Evolutionary conservation across 2,888 invertebrate species (phyloP).

Genomic region (Melieria omissa): DNA sequence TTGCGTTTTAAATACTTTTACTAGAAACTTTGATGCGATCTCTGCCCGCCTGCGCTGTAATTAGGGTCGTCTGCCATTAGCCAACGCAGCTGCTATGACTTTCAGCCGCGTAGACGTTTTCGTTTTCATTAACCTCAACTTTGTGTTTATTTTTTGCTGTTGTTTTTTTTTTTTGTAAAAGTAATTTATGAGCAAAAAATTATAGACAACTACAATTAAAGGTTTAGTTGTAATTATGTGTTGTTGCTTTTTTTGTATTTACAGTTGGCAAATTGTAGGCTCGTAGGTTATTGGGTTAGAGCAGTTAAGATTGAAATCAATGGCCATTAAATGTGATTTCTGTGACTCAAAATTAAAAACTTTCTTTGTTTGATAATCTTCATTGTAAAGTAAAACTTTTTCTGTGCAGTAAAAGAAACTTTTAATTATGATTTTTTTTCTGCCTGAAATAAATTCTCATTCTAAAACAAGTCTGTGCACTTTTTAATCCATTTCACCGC

Average conservation of each 20-base stretch:
- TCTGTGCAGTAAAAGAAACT: too few relatives aligned
- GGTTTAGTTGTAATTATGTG: not conserved
- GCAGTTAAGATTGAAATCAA: slow-evolving; percentile 21
- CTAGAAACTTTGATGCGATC: too few relatives aligned
- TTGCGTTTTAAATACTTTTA: too few relatives aligned
- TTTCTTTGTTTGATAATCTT: too few relatives aligned
- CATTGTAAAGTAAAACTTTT: too few relatives aligned
- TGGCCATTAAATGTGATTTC: not conserved
- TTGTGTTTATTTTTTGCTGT: slow-evolving; percentile 7
- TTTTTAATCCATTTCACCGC: too few relatives aligned
- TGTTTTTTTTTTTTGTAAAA: not conserved
- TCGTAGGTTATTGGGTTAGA: slow-evolving; percentile 6
- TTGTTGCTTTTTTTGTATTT: not conserved
- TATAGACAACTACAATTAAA: not conserved
- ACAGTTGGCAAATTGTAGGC: not conserved
- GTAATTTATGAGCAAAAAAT: not conserved
- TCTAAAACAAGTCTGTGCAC: too few relatives aligned
- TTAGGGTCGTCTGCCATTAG: too few relatives aligned
- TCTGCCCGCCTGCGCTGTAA: too few relatives aligned
- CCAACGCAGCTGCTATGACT: not conserved
- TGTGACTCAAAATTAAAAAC: too few relatives aligned
- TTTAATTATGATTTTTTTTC: too few relatives aligned
- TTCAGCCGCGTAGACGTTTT: not conserved
- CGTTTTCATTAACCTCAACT: slow-evolving; percentile 22
- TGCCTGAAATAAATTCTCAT: too few relatives aligned